Evolutionary conservation across 2,797 vertebrate genomes (phyloP).

Genomic region (Falco biarmicus): DNA sequence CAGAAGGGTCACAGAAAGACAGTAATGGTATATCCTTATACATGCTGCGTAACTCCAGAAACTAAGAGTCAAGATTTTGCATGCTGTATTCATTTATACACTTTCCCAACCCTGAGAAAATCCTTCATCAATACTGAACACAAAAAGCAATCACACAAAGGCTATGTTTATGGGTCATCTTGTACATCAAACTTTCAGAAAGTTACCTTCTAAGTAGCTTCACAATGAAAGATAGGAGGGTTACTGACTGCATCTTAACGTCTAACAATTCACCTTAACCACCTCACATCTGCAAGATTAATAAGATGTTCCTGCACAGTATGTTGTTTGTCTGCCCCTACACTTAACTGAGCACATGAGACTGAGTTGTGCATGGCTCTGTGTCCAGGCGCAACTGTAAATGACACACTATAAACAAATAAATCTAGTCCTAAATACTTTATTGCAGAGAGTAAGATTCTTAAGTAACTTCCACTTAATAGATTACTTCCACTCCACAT

Average conservation of each 20-base stretch:
- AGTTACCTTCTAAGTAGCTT: not conserved
- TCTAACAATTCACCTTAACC: not conserved
- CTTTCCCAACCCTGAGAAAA: not conserved
- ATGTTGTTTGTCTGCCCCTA: accelerated
- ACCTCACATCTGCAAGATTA: not conserved
- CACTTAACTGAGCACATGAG: not conserved
- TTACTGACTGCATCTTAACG: not conserved
- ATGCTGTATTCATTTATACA: not conserved
- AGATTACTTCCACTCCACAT: not conserved
- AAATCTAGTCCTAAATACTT: not conserved
- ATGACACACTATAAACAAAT: not conserved
- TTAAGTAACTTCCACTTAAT: not conserved
- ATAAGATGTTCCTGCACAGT: not conserved
- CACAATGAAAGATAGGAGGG: not conserved
- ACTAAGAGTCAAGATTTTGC: not conserved
- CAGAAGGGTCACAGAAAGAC: not conserved
- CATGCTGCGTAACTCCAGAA: not conserved
- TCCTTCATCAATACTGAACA: not conserved
- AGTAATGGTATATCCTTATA: not conserved
- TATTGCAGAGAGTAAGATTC: not conserved
- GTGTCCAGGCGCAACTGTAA: not conserved
- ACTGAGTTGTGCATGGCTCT: too few relatives aligned
- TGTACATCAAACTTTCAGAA: not conserved
- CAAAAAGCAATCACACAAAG: not conserved
- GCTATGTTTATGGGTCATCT: not conserved